A percentile compares a stretch with the other conserved stretches of the same genome.
These are phyloP conservation scores for Pegea sp. DNA, from an alignment of 23 tunicate genomes.

Conservation along the genomic window DNA sequence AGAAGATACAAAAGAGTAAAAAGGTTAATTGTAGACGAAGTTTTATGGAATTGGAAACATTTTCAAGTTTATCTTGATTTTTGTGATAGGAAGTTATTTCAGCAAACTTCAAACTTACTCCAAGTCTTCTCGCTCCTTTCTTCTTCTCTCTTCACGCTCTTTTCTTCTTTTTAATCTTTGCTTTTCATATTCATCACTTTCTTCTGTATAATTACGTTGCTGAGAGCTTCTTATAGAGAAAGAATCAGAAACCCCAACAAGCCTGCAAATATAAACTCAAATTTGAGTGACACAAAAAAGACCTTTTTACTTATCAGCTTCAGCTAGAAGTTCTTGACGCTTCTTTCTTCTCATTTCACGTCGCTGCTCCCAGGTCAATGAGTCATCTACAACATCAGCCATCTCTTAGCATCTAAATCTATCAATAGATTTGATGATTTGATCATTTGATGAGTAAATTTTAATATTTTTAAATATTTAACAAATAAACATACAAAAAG, in stretches of 20 bases:
- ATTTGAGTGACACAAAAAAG: background rate
- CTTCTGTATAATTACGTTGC: slow-evolving; percentile 4
- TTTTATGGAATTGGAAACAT: too few species aligned
- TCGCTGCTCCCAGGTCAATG: slow-evolving; percentile 85
- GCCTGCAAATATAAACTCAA: background rate
- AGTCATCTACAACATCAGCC: slow-evolving; percentile 84
- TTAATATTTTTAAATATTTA: background rate
- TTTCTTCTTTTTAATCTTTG: slow-evolving; percentile 42
- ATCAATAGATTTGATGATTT: slow-evolving; percentile 2
- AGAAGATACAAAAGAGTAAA: too few species aligned
- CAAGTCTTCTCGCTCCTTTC: slow-evolving; percentile 64
- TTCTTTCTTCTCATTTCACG: slow-evolving; percentile 81
- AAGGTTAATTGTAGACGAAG: too few species aligned
- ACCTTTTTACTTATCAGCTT: slow-evolving; percentile 47
- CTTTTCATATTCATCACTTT: slow-evolving; percentile 58
- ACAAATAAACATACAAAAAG: background rate
- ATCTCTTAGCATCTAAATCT: too few species aligned
- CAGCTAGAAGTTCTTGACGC: slow-evolving; percentile 75
- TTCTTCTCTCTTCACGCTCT: slow-evolving; percentile 73
- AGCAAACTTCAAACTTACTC: slow-evolving; percentile 27
- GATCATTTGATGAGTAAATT: background rate
- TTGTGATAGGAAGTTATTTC: background rate
- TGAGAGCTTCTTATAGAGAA: too few species aligned
- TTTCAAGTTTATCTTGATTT: too few species aligned
- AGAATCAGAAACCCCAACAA: background rate